These are phyloP conservation scores for Physeter macrocephalus DNA, from an alignment of 2,113 vertebrate species.

Conservation along the genomic window DNA sequence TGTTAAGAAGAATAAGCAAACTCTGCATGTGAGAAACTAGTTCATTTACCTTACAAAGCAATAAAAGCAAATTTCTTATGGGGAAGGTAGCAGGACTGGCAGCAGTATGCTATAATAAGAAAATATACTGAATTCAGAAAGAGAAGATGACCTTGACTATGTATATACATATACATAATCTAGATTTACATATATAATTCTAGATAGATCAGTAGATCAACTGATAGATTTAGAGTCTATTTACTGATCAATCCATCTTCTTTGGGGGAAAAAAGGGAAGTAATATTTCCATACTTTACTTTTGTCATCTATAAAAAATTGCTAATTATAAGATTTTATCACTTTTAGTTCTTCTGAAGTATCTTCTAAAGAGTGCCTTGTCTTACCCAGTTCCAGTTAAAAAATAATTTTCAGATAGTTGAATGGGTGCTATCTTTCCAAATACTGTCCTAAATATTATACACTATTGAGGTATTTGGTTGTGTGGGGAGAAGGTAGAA, in stretches of 20 bases:
- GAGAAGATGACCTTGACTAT: not conserved
- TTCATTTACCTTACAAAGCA: conserved; percentile 15
- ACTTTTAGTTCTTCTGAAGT: not conserved
- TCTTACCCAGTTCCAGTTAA: not conserved
- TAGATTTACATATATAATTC: not conserved
- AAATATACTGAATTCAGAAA: not conserved
- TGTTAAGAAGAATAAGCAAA: conserved; percentile 38
- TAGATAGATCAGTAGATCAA: not conserved
- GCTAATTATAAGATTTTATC: not conserved
- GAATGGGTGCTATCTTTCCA: not conserved
- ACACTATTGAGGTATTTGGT: not conserved
- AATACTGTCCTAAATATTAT: not conserved
- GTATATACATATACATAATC: not conserved
- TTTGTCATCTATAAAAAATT: not conserved
- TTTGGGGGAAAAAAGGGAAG: not conserved
- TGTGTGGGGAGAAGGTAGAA: not conserved
- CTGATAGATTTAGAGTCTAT: not conserved
- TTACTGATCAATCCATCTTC: not conserved
- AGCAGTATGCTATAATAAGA: not conserved
- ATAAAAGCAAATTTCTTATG: not conserved
- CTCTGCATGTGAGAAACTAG: not conserved
- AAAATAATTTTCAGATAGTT: not conserved
- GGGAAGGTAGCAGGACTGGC: not conserved
- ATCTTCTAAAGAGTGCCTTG: not conserved
- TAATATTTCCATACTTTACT: not conserved